Conservation (phyloP, 2,888 invertebrate genomes). For the Lepidonotus clava region DNA sequence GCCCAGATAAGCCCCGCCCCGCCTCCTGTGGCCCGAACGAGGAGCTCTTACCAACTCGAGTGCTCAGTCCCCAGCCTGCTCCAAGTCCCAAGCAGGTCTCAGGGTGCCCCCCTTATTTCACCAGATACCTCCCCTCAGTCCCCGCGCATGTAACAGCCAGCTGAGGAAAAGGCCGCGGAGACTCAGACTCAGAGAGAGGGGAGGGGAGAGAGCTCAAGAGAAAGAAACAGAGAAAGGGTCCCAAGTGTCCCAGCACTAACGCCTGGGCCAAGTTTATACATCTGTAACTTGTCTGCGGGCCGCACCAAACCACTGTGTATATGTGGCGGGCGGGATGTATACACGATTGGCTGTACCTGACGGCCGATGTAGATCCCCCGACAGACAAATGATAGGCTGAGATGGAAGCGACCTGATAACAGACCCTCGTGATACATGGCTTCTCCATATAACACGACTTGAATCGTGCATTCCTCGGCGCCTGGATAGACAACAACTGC, state of each 20-base stretch:
- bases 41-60: not conserved
- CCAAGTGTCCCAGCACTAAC: no score
- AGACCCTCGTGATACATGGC: no score
- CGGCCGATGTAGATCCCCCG: not conserved
- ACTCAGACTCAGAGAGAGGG: no score
- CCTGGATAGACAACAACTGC: no score
- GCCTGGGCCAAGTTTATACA: not conserved
- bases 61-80: not conserved
- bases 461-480: no score
- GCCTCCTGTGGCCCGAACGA: slow-evolving; percentile 2
- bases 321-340: not conserved
- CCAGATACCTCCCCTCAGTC: not conserved
- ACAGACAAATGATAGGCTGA: slow-evolving; percentile 16
- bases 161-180: no score
- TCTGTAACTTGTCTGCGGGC: slow-evolving; percentile 17
- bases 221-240: no score
- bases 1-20: slow-evolving; percentile 1
- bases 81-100: no score
- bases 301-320: slow-evolving; percentile 1
- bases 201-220: no score
- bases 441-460: no score
- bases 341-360: not conserved
- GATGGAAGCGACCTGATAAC: slow-evolving; percentile 13
- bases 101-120: not conserved
- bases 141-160: not conserved